These are phyloP conservation scores for Micrastur ruficollis DNA, from an alignment of 2,797 vertebrate species.

Conservation along the genomic window DNA sequence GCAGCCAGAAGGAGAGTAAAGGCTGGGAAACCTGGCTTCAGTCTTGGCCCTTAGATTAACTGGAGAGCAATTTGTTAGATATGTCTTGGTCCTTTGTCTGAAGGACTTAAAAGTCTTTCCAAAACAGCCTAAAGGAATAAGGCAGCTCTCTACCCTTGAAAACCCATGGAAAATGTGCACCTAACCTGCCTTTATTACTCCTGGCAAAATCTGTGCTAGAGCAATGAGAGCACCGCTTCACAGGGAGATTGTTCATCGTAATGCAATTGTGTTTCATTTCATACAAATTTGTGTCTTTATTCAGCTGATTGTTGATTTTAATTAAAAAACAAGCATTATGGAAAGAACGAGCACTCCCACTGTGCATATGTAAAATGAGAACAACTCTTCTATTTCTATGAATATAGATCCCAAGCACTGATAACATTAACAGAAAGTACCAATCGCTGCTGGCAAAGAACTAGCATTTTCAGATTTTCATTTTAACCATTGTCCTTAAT, in stretches of 20 bases:
- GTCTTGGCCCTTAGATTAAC: not conserved
- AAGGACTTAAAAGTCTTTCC: not conserved
- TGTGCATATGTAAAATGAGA: slow-evolving; percentile 42
- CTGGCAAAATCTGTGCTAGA: not conserved
- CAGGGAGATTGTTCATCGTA: not conserved
- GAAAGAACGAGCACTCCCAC: slow-evolving; percentile 40
- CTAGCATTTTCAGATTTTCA: slow-evolving; percentile 44
- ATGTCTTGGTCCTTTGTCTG: not conserved
- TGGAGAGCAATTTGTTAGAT: not conserved
- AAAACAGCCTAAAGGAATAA: not conserved
- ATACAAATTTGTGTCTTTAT: slow-evolving; percentile 54
- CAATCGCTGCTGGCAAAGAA: not conserved
- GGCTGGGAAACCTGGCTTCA: not conserved
- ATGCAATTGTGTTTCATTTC: slow-evolving; percentile 31
- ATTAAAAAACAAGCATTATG: slow-evolving; percentile 59
- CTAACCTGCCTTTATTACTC: not conserved
- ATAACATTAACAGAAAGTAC: slow-evolving; percentile 49
- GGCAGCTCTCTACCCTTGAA: not conserved
- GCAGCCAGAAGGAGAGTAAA: not conserved
- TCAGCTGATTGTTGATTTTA: slow-evolving; percentile 57
- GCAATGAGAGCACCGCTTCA: not conserved
- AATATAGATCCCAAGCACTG: slow-evolving; percentile 31
- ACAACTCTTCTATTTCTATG: slow-evolving; percentile 15
- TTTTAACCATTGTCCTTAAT: slow-evolving; percentile 44
- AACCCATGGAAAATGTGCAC: not conserved